A percentile compares a stretch with the other conserved stretches of the same genome.
phyloP scores from a whole-genome alignment of 1,140 invertebrate genomes.

The Pseudomyrmex concolor region DNA sequence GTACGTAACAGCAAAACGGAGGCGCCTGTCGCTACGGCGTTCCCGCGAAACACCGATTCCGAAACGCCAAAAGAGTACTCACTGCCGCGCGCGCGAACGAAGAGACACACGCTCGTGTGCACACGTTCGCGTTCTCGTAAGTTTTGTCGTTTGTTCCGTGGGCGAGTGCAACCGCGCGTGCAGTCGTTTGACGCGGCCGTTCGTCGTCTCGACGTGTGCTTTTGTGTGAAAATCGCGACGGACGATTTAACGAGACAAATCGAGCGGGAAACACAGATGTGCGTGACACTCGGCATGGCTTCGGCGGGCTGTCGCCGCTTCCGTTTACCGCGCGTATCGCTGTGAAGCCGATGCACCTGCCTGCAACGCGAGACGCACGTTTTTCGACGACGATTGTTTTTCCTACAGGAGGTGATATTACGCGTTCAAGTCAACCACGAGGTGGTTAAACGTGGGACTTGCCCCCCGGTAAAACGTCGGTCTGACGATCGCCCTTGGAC shows the following conservation, averaged over 20 bases:
- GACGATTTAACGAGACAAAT: slow-evolving; percentile 14
- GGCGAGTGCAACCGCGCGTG: background rate
- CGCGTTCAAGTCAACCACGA: background rate
- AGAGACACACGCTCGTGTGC: background rate
- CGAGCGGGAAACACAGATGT: slow-evolving; percentile 50
- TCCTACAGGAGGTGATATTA: background rate
- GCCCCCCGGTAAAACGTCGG: slow-evolving; percentile 39
- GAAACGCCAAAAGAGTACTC: slow-evolving; percentile 17
- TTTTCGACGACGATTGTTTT: background rate
- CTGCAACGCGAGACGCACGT: too few relatives aligned
- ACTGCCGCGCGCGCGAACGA: background rate
- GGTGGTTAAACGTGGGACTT: background rate
- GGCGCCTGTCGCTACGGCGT: slow-evolving; percentile 70
- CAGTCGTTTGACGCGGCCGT: too few relatives aligned
- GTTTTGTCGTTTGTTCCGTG: background rate
- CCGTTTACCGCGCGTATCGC: background rate
- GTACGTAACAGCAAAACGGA: slow-evolving; percentile 31
- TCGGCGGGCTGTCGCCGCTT: slow-evolving; percentile 20
- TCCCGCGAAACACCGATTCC: slow-evolving; percentile 73
- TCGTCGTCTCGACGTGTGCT: background rate
- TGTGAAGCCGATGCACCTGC: background rate
- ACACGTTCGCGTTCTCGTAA: background rate
- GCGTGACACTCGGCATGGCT: slow-evolving; percentile 36
- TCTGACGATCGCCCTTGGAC: background rate
- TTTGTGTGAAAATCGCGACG: background rate